Percentiles rank a stretch among this genome's conserved stretches.
These are phyloP conservation scores for Polymixis flavicincta DNA, from an alignment of 2,888 invertebrate genomes.

Conservation along the genomic window DNA sequence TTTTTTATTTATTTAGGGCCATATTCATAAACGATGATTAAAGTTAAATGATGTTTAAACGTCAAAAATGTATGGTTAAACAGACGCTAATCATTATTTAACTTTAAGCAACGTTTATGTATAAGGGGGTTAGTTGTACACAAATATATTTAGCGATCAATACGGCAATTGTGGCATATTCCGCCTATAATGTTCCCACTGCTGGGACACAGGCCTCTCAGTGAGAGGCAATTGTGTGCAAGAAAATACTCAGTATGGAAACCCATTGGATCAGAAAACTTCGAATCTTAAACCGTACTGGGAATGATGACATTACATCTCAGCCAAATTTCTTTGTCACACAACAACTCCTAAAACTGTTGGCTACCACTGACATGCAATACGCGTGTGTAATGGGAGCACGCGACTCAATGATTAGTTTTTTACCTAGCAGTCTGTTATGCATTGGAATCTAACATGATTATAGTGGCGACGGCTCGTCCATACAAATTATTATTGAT, in stretches of 20 bases:
- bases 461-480: conserved; percentile 24
- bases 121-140: too few species aligned
- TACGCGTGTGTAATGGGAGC: conserved; percentile 51
- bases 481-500: conserved; percentile 22
- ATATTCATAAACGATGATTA: too few species aligned
- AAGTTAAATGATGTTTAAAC: too few species aligned
- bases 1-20: too few species aligned
- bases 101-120: too few species aligned
- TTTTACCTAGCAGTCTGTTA: conserved; percentile 51
- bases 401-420: conserved; percentile 55
- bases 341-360: conserved; percentile 16
- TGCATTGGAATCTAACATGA: conserved; percentile 57
- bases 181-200: too few species aligned
- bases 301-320: background rate
- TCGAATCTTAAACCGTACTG: background rate
- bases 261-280: background rate
- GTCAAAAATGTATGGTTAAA: too few species aligned
- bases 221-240: too few species aligned
- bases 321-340: background rate
- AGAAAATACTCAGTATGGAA: background rate
- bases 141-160: too few species aligned
- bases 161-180: too few species aligned
- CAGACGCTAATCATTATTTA: too few species aligned
- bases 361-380: conserved; percentile 30
- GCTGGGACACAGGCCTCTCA: too few species aligned